Evolutionary conservation across 1,140 invertebrate species (phyloP).

Genomic region (Drosophila bocki): DNA sequence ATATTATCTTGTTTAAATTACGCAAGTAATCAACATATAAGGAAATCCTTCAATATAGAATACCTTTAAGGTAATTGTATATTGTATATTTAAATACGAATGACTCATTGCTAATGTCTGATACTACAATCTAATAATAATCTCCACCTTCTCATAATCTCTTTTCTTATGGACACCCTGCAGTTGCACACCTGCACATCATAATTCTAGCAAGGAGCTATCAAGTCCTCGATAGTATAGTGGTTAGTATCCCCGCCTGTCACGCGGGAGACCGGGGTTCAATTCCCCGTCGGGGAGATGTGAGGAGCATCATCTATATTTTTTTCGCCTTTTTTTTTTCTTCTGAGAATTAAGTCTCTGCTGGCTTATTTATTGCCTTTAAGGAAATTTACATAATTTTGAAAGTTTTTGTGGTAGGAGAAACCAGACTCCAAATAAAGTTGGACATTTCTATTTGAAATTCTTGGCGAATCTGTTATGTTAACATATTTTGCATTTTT

Average conservation of each 20-base stretch:
- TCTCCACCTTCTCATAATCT: neutral
- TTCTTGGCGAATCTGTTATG: conserved; percentile 25
- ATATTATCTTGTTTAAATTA: too few relatives aligned
- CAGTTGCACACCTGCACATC: too few relatives aligned
- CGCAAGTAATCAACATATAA: too few relatives aligned
- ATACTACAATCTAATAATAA: conserved; percentile 9
- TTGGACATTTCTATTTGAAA: conserved; percentile 41
- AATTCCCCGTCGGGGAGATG: conserved; percentile 86
- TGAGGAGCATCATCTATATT: neutral
- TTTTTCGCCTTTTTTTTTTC: neutral
- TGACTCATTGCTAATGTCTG: neutral
- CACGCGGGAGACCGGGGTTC: conserved; percentile 87
- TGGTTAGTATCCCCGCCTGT: conserved; percentile 86
- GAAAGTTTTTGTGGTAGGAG: conserved; percentile 28
- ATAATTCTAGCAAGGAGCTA: rapidly evolving
- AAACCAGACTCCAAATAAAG: conserved; percentile 40
- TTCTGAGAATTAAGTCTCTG: conserved; percentile 1
- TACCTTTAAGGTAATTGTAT: too few relatives aligned
- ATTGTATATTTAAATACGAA: too few relatives aligned
- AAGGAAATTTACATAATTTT: conserved; percentile 39
- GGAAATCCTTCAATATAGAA: too few relatives aligned
- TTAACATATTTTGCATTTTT: conserved; percentile 19
- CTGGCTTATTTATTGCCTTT: conserved; percentile 27
- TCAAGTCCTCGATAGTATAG: conserved; percentile 85
- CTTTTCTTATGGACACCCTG: neutral